Evolutionary conservation across 2,797 vertebrate genomes (phyloP).

Genomic region (Amblyopsis hoosieri): DNA sequence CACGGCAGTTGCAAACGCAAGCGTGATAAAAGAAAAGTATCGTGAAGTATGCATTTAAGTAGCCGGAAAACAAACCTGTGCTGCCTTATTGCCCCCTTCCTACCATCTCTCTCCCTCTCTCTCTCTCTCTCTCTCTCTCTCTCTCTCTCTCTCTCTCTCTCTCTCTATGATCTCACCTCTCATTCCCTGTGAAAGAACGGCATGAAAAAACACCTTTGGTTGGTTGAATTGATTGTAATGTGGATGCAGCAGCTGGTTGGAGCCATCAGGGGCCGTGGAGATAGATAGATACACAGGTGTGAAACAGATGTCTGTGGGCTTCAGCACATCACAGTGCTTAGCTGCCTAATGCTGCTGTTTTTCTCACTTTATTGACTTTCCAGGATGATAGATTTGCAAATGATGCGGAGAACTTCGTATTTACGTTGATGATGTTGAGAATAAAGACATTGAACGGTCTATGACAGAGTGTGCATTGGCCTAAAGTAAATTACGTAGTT

Average conservation of each 20-base stretch:
- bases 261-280: conserved; percentile 32
- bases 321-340: not conserved
- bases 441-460: not conserved
- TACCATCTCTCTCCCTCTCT: conserved; percentile 6
- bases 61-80: no score
- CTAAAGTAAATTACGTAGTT: no score
- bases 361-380: conserved; percentile 19
- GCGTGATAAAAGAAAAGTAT: no score
- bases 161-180: not conserved
- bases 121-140: conserved; percentile 8
- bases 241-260: conserved; percentile 45
- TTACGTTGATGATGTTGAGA: not conserved
- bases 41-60: no score
- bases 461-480: no score
- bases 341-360: conserved; percentile 16
- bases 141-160: conserved; percentile 1
- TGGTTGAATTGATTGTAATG: conserved; percentile 30
- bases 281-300: conserved; percentile 45
- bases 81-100: not conserved
- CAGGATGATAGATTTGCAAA: conserved; percentile 17
- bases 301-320: conserved; percentile 35
- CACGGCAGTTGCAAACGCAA: no score
- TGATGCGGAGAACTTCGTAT: not conserved
- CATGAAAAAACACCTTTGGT: conserved; percentile 37
- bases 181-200: conserved; percentile 22